phyloP scores from a whole-genome alignment of 2,888 invertebrate genomes.

The Leptinotarsa peninsularis region DNA sequence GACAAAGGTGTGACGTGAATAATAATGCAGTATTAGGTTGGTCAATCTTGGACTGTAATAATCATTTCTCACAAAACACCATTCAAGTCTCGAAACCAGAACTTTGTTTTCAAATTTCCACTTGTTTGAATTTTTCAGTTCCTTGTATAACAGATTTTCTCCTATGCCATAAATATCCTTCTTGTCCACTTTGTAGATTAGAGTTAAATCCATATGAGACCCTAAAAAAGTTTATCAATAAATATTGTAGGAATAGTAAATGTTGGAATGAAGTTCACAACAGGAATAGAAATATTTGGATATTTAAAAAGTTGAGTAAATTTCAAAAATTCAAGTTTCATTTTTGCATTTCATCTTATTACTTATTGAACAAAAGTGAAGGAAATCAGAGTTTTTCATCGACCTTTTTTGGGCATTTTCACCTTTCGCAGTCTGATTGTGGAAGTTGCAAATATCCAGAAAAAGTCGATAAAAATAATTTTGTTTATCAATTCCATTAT shows the following conservation, averaged over 20 bases:
- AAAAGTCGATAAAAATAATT: too few relatives aligned
- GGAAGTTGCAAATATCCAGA: too few relatives aligned
- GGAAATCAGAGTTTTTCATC: too few relatives aligned
- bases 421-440: too few relatives aligned
- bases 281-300: not conserved
- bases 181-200: constrained; percentile 47
- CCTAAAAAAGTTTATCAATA: constrained; percentile 32
- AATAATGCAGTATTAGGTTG: constrained; percentile 36
- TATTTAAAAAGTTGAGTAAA: too few relatives aligned
- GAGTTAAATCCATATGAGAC: constrained; percentile 39
- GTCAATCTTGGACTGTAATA: constrained; percentile 34
- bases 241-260: not conserved
- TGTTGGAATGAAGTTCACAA: not conserved
- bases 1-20: constrained; percentile 20
- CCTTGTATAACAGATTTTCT: constrained; percentile 45
- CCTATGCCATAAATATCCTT: constrained; percentile 43
- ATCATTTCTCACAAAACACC: constrained; percentile 32
- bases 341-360: too few relatives aligned
- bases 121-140: constrained; percentile 34
- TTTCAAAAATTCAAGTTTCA: too few relatives aligned
- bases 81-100: constrained; percentile 26
- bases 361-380: too few relatives aligned
- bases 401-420: too few relatives aligned
- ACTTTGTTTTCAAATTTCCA: constrained; percentile 40
- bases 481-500: too few relatives aligned